Evolutionary conservation across 1,140 invertebrate species (phyloP).

Genomic region (Manduca sexta): DNA sequence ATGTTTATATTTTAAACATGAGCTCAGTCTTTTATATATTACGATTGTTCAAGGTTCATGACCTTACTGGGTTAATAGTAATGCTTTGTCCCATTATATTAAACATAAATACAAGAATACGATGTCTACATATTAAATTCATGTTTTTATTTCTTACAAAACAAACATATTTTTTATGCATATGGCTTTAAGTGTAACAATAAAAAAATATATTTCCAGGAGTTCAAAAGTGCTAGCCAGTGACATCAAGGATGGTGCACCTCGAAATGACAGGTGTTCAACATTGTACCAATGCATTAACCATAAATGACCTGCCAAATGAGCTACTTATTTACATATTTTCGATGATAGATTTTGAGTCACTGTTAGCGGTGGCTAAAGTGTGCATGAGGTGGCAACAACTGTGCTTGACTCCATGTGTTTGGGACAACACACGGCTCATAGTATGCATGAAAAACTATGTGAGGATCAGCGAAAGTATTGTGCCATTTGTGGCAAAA

Average conservation of each 20-base stretch:
- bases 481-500: conserved; percentile 68
- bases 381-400: conserved; percentile 69
- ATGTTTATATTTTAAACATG: conserved; percentile 6
- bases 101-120: background rate
- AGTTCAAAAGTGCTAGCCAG: conserved; percentile 30
- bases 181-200: too few species aligned
- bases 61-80: conserved; percentile 31
- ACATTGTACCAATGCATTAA: conserved; percentile 37
- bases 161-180: background rate
- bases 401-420: conserved; percentile 62
- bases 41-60: conserved; percentile 29
- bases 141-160: too few species aligned
- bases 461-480: conserved; percentile 63
- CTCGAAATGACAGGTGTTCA: conserved; percentile 58
- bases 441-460: conserved; percentile 73
- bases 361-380: conserved; percentile 61
- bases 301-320: conserved; percentile 71
- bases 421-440: conserved; percentile 69
- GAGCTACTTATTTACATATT: conserved; percentile 72
- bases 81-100: conserved; percentile 18
- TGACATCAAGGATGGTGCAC: conserved; percentile 54
- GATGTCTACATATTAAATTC: too few species aligned
- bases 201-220: conserved; percentile 35
- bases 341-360: conserved; percentile 71
- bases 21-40: conserved; percentile 6